Evolutionary conservation across 2,113 vertebrate genomes (phyloP).

Genomic region (Channa maculata): DNA sequence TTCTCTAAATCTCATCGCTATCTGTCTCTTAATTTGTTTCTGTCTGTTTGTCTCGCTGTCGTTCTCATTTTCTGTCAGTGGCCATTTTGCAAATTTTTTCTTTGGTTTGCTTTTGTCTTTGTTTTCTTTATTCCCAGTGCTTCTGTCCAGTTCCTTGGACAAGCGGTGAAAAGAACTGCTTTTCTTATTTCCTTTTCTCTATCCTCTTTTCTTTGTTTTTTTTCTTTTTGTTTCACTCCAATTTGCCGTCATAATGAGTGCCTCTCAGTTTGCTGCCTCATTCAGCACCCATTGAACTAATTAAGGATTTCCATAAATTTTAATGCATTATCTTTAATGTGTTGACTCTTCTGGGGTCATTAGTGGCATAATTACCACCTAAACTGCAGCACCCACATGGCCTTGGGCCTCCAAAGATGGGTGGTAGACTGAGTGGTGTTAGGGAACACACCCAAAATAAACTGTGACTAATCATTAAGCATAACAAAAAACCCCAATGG

Average conservation of each 20-base stretch:
- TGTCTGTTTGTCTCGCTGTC: constrained; percentile 53
- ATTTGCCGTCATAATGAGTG: constrained; percentile 71
- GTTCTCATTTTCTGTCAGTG: background rate
- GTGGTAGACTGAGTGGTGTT: constrained; percentile 14
- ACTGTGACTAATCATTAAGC: constrained; percentile 16
- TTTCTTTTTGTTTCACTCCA: constrained; percentile 39
- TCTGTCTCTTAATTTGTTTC: constrained; percentile 67
- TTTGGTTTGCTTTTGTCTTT: constrained; percentile 10
- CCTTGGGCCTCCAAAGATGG: constrained; percentile 46
- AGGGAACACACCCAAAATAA: constrained; percentile 25
- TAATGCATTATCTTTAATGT: constrained; percentile 81
- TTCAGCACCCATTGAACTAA: constrained; percentile 76
- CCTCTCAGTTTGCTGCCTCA: constrained; percentile 70
- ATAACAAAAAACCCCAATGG: constrained; percentile 9
- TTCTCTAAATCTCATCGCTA: constrained; percentile 67
- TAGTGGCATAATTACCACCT: constrained; percentile 77
- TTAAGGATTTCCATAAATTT: constrained; percentile 84
- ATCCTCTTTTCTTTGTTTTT: constrained; percentile 1
- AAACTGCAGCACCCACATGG: constrained; percentile 67
- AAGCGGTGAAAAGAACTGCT: background rate
- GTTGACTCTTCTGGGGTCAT: constrained; percentile 81
- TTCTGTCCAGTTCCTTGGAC: background rate
- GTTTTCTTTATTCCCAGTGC: background rate
- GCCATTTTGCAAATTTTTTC: background rate
- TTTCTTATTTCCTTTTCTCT: constrained; percentile 19